phyloP scores from a whole-genome alignment of 2,113 vertebrate genomes.

The Epinephelus cyanopodus region DNA sequence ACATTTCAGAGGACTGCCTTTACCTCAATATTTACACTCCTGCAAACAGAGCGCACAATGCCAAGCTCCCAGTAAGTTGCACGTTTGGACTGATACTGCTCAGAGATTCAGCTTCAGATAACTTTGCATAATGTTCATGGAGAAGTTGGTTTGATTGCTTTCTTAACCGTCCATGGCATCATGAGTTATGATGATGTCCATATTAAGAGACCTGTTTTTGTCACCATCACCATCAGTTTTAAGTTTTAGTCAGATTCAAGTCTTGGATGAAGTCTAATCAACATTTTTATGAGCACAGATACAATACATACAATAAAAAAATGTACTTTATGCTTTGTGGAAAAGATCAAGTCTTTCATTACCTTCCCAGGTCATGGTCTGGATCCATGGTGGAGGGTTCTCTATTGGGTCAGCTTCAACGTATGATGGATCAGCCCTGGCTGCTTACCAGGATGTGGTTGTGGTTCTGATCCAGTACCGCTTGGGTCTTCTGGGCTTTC shows the following conservation, averaged over 20 bases:
- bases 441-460: conserved; percentile 87
- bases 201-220: background rate
- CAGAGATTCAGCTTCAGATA: background rate
- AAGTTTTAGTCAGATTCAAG: background rate
- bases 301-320: background rate
- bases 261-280: background rate
- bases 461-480: conserved; percentile 90
- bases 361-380: conserved; percentile 88
- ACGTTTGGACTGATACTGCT: background rate
- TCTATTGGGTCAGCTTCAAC: conserved; percentile 71
- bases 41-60: conserved; percentile 64
- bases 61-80: conserved; percentile 81
- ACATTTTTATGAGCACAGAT: background rate
- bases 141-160: background rate
- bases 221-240: background rate
- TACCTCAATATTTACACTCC: conserved; percentile 85
- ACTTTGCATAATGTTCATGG: background rate
- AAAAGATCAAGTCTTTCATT: conserved; percentile 5
- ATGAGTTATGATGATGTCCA: background rate
- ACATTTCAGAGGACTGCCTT: conserved; percentile 85
- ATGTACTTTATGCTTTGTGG: background rate
- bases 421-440: conserved; percentile 86
- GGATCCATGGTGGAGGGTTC: conserved; percentile 89
- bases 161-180: background rate
- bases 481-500: conserved; percentile 87